Conservation (phyloP, 2,797 vertebrate genomes). For the Pelodytes ibericus region DNA sequence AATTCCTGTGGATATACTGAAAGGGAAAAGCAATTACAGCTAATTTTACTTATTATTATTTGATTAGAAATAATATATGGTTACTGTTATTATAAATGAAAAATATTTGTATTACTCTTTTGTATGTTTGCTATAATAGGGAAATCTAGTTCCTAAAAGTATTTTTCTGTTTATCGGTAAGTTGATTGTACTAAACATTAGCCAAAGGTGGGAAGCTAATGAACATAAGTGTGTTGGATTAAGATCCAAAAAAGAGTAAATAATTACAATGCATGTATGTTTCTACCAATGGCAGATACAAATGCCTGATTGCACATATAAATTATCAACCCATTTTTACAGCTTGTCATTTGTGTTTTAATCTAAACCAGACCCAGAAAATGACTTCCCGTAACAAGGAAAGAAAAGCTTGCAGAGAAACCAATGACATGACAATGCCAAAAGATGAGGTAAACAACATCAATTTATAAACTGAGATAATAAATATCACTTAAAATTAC, state of each 20-base stretch:
- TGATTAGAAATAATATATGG: too few relatives aligned
- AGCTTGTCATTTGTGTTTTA: background rate
- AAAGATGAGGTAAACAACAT: conserved; percentile 16
- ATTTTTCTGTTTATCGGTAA: background rate
- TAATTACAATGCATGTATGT: conserved; percentile 24
- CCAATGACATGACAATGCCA: background rate
- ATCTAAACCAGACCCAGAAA: background rate
- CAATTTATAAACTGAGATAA: background rate
- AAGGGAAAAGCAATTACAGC: too few relatives aligned
- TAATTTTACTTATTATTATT: too few relatives aligned
- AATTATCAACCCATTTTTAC: background rate
- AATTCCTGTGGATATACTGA: too few relatives aligned
- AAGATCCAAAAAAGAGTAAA: conserved; percentile 20
- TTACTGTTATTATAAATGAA: too few relatives aligned
- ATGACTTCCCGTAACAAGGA: conserved; percentile 11
- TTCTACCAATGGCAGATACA: background rate
- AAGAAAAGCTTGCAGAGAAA: conserved; percentile 9
- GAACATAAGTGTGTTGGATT: background rate
- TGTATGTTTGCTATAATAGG: background rate
- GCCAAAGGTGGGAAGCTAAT: background rate
- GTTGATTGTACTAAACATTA: conserved; percentile 21
- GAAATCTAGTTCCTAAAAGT: conserved; percentile 1
- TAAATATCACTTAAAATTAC: background rate
- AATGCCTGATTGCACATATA: background rate
- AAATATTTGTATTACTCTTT: conserved; percentile 8